These are phyloP conservation scores for Reticulitermes lucifugus DNA, from an alignment of 2,888 invertebrate genomes.

Conservation along the genomic window DNA sequence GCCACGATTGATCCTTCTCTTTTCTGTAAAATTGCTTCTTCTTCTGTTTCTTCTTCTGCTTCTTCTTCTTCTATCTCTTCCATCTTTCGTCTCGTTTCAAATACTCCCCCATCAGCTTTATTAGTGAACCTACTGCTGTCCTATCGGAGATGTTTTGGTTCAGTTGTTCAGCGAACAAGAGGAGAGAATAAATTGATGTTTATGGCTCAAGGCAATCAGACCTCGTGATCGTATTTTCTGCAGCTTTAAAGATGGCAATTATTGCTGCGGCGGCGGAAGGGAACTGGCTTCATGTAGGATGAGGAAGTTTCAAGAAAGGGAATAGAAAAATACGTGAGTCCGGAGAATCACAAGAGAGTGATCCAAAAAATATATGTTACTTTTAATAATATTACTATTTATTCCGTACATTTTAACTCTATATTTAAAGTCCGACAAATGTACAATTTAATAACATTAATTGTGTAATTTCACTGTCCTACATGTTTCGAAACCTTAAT, in stretches of 20 bases:
- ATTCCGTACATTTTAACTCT: too few species aligned
- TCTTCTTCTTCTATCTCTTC: not conserved
- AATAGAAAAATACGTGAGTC: conserved; percentile 8
- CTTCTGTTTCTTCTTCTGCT: not conserved
- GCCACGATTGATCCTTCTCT: not conserved
- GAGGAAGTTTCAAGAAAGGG: not conserved
- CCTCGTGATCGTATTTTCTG: not conserved
- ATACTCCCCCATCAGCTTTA: not conserved
- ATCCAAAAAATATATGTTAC: not conserved
- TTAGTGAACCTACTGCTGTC: not conserved
- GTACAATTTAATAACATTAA: too few species aligned
- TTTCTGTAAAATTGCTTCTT: not conserved
- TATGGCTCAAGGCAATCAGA: conserved; percentile 19
- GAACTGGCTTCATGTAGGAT: not conserved
- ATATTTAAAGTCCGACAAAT: too few species aligned
- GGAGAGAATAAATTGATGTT: not conserved
- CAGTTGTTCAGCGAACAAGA: not conserved
- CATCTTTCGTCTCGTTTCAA: not conserved
- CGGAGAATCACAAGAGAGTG: not conserved
- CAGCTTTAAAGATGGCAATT: not conserved
- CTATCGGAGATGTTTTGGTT: conserved; percentile 16
- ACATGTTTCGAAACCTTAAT: too few species aligned
- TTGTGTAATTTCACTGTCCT: too few species aligned
- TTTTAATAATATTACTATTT: too few species aligned
- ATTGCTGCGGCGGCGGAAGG: not conserved